phyloP scores from a whole-genome alignment of 2,888 invertebrate genomes.

The Andrena camellia region DNA sequence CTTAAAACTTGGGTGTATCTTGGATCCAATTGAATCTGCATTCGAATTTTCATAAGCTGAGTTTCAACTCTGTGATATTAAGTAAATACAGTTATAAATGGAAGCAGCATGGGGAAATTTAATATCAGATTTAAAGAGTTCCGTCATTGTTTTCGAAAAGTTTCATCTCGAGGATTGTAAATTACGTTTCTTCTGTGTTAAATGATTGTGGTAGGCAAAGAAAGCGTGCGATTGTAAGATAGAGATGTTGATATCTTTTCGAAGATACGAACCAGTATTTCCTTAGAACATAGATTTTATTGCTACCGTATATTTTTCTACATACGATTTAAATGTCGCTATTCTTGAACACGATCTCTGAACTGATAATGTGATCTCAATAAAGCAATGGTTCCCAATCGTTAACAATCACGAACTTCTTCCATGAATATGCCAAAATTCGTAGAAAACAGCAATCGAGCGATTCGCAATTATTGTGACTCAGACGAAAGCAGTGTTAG shows the following conservation, averaged over 20 bases:
- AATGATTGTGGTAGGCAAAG: not conserved
- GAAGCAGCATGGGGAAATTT: conserved; percentile 14
- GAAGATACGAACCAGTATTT: conserved; percentile 53
- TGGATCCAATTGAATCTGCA: not conserved
- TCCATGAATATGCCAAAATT: conserved; percentile 24
- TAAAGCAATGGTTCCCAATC: conserved; percentile 44
- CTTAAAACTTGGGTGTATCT: not conserved
- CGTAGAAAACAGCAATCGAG: not conserved
- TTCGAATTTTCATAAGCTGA: conserved; percentile 2
- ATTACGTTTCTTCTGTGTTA: not conserved
- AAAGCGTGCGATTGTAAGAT: conserved; percentile 17
- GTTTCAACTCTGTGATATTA: conserved; percentile 38
- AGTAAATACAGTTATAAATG: conserved; percentile 14
- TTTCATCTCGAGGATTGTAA: too few relatives aligned
- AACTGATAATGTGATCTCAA: conserved; percentile 54
- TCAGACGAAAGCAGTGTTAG: too few relatives aligned
- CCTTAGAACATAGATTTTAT: conserved; percentile 50
- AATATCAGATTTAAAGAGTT: not conserved
- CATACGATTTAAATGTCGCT: conserved; percentile 42
- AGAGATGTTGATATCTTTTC: conserved; percentile 20
- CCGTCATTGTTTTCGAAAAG: conserved; percentile 8
- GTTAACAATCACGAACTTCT: conserved; percentile 14
- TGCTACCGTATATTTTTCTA: conserved; percentile 63
- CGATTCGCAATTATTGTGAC: not conserved
- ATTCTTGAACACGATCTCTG: conserved; percentile 49